Percentiles rank a stretch among this genome's conserved stretches.
phyloP scores from a whole-genome alignment of 2,888 invertebrate genomes.

The Philhelius pedissequus region DNA sequence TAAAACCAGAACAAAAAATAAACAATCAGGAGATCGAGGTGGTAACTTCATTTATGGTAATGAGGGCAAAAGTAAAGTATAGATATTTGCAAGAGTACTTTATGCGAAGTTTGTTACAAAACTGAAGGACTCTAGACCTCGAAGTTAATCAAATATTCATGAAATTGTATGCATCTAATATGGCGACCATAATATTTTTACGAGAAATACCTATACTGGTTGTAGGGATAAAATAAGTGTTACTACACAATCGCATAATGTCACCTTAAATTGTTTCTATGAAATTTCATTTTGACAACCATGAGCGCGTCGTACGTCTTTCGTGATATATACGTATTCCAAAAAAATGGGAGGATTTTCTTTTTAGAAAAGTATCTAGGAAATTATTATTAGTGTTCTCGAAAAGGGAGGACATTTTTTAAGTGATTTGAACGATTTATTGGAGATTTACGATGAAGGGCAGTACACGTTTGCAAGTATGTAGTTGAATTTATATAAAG shows the following conservation, averaged over 20 bases:
- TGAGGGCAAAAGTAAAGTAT: constrained; percentile 22
- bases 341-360: constrained; percentile 49
- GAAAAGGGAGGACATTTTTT: constrained; percentile 31
- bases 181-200: background rate
- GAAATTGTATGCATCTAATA: constrained; percentile 55
- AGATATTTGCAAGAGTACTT: constrained; percentile 29
- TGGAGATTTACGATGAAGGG: background rate
- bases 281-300: constrained; percentile 40
- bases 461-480: too few relatives aligned
- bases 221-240: background rate
- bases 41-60: constrained; percentile 65
- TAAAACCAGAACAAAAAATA: background rate
- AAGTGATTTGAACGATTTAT: background rate
- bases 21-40: constrained; percentile 28
- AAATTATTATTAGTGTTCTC: constrained; percentile 5
- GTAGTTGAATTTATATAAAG: too few relatives aligned
- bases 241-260: background rate
- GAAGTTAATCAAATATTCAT: constrained; percentile 63
- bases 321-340: constrained; percentile 45
- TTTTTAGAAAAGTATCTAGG: constrained; percentile 8
- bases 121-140: background rate
- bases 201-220: background rate
- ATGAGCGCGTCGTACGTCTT: background rate
- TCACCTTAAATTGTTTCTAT: constrained; percentile 21
- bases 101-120: constrained; percentile 42